Conservation (phyloP, 1,140 invertebrate genomes). For the Drosophila busckii region DNA sequence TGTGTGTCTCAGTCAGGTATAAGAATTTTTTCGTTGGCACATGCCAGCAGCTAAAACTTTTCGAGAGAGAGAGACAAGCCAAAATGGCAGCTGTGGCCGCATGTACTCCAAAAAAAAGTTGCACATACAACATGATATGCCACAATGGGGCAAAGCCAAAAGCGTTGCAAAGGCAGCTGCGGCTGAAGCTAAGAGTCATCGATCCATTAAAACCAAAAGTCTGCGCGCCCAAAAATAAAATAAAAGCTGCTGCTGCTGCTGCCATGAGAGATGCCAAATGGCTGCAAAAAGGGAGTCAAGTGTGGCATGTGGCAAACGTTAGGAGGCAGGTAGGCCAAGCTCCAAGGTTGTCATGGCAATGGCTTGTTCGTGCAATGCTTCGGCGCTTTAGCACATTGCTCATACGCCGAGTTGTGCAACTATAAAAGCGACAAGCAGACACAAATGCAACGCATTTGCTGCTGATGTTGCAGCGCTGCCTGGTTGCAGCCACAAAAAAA, state of each 20-base stretch:
- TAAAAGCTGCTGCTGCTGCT: constrained; percentile 15
- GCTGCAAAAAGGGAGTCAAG: constrained; percentile 46
- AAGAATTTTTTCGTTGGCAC: constrained; percentile 31
- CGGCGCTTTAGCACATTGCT: constrained; percentile 30
- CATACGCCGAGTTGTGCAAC: constrained; percentile 69
- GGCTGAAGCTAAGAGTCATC: constrained; percentile 48
- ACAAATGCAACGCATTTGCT: constrained; percentile 40
- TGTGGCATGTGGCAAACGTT: constrained; percentile 31
- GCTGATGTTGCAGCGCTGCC: constrained; percentile 46
- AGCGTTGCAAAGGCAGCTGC: constrained; percentile 1
- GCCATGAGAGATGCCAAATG: constrained; percentile 33
- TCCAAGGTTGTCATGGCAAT: constrained; percentile 74
- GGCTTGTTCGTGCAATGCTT: constrained; percentile 29
- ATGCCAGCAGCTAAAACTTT: constrained; percentile 36
- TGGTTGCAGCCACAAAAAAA: constrained; percentile 46
- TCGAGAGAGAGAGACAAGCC: constrained; percentile 5
- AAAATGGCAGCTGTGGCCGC: constrained; percentile 16
- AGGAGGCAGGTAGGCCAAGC: constrained; percentile 62
- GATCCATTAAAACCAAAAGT: constrained; percentile 77
- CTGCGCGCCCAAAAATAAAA: constrained; percentile 52
- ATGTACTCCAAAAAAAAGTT: no score
- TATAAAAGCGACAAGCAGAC: constrained; percentile 73
- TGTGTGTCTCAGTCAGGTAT: constrained; percentile 3
- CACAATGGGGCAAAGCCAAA: constrained; percentile 1
- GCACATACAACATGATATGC: constrained; percentile 1